A percentile compares a stretch with the other conserved stretches of the same genome.
These are phyloP conservation scores for Chironomus riparius DNA, from an alignment of 2,888 invertebrate species.

Conservation along the genomic window DNA sequence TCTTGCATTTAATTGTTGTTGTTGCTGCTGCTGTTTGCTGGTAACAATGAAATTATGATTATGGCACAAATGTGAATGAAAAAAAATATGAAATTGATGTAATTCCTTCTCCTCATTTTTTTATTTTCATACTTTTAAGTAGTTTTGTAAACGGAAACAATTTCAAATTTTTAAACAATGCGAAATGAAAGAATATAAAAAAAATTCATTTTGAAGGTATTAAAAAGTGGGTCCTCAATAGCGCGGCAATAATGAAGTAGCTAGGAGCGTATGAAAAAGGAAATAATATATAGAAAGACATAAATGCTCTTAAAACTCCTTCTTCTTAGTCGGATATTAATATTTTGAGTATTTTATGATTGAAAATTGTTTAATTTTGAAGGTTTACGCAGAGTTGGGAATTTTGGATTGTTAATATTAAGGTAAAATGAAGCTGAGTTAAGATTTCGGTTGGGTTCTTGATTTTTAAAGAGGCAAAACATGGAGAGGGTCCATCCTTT, in stretches of 20 bases:
- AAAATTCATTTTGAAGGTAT: not conserved
- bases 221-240: constrained; percentile 7
- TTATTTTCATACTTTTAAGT: not conserved
- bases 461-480: too few relatives aligned
- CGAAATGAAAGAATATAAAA: not conserved
- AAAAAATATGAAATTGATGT: constrained; percentile 5
- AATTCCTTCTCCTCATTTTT: not conserved
- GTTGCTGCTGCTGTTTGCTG: not conserved
- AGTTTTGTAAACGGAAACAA: constrained; percentile 26
- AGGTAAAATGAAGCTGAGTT: too few relatives aligned
- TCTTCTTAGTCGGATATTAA: too few relatives aligned
- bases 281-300: too few relatives aligned
- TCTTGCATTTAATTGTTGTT: not conserved
- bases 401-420: not conserved
- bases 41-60: constrained; percentile 19
- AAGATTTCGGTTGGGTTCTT: too few relatives aligned
- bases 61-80: constrained; percentile 3
- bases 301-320: too few relatives aligned
- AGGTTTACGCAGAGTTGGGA: too few relatives aligned
- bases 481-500: too few relatives aligned
- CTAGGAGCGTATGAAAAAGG: not conserved
- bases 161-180: not conserved
- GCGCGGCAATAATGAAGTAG: constrained; percentile 4
- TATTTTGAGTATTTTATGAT: too few relatives aligned
- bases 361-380: too few relatives aligned